Percentiles rank a stretch among this genome's conserved stretches.
Conservation (phyloP, 2,113 vertebrate species). For the Ursus arctos region DNA sequence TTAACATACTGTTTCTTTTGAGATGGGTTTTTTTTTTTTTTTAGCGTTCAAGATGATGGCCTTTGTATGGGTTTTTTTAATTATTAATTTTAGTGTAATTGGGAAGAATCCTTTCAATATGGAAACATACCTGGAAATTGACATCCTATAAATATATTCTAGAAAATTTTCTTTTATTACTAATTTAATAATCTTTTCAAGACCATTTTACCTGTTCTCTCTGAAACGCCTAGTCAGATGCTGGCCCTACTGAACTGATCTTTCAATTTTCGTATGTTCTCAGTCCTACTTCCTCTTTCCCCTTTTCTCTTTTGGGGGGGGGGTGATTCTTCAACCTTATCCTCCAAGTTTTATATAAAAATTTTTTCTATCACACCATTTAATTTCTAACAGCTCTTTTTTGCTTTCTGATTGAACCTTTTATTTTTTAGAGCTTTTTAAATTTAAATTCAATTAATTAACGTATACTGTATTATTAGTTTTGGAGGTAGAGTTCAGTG, state of each 20-base stretch:
- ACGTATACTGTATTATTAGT: background rate
- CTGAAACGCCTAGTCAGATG: conserved; percentile 10
- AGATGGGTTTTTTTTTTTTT: background rate
- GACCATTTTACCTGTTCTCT: background rate
- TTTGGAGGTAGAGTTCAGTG: background rate
- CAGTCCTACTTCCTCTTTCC: background rate
- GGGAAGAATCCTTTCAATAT: background rate
- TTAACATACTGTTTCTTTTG: background rate
- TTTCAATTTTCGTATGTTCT: conserved; percentile 12
- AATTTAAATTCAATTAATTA: background rate
- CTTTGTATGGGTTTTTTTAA: background rate
- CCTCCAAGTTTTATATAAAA: background rate
- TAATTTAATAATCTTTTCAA: background rate
- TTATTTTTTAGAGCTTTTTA: background rate
- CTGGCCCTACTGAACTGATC: background rate
- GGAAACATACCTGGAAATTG: background rate
- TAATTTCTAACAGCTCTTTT: background rate
- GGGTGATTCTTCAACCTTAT: background rate
- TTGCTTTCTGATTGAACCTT: background rate
- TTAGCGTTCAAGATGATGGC: background rate
- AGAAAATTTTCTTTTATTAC: background rate
- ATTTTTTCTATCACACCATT: conserved; percentile 1
- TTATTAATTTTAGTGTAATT: background rate
- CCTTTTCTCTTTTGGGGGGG: background rate
- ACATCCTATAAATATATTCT: conserved; percentile 13